Percentiles rank a stretch among this genome's conserved stretches.
Conservation (phyloP, 2,797 vertebrate genomes). For the Halcyon badia region DNA sequence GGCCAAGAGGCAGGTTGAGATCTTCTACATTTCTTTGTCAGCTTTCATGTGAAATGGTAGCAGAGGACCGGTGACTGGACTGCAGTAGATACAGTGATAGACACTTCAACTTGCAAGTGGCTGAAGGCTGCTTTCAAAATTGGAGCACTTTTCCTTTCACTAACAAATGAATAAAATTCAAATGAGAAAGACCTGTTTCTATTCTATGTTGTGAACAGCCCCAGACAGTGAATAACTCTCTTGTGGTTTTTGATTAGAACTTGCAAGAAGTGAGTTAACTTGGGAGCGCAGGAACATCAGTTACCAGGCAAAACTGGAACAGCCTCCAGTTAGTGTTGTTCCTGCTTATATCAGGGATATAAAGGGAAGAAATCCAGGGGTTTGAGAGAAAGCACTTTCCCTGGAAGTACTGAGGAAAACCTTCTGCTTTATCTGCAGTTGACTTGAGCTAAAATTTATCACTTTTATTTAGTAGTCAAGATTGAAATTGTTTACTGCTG, state of each 20-base stretch:
- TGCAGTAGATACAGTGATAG: not conserved
- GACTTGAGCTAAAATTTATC: not conserved
- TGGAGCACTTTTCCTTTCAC: not conserved
- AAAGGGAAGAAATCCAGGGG: not conserved
- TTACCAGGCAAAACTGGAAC: not conserved
- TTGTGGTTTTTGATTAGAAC: not conserved
- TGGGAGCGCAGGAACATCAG: not conserved
- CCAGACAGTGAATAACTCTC: not conserved
- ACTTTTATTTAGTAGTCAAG: not conserved
- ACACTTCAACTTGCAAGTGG: not conserved
- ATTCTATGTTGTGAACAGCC: not conserved
- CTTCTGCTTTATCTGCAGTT: not conserved
- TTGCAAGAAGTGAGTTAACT: not conserved
- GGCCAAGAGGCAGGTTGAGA: not conserved
- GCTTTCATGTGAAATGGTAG: not conserved
- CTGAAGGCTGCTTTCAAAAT: not conserved
- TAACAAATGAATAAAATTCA: not conserved
- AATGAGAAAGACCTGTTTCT: not conserved
- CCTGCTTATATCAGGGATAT: fast-evolving
- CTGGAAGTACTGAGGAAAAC: not conserved
- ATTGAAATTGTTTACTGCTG: not conserved
- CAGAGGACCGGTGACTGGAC: not conserved
- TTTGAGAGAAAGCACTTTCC: not conserved
- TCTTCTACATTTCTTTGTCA: not conserved
- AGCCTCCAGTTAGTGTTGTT: not conserved